A percentile compares a stretch with the other conserved stretches of the same genome.
Evolutionary conservation across 1,140 invertebrate species (phyloP).

Genomic region (Drosophila lini): DNA sequence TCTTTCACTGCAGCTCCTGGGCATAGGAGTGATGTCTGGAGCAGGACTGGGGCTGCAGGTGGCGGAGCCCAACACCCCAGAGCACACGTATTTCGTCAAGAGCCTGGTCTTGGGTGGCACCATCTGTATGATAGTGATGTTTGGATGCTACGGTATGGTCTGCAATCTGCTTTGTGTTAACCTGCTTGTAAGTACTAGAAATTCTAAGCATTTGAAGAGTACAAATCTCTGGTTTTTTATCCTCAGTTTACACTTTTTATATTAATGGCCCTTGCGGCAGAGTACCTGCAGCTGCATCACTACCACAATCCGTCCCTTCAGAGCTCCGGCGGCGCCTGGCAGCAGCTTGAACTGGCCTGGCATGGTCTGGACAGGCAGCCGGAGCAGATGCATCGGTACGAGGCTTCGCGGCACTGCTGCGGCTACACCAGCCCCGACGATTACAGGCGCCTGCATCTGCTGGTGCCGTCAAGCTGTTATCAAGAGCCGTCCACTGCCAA

Average conservation of each 20-base stretch:
- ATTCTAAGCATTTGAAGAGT: background rate
- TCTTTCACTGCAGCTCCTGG: slow-evolving; percentile 56
- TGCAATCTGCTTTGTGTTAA: slow-evolving; percentile 71
- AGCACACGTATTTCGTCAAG: slow-evolving; percentile 77
- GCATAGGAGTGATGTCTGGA: slow-evolving; percentile 63
- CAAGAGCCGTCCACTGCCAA: slow-evolving; percentile 48
- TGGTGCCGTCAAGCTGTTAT: slow-evolving; percentile 77
- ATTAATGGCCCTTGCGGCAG: slow-evolving; percentile 61
- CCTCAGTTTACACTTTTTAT: slow-evolving; percentile 69
- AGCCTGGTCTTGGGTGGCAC: slow-evolving; percentile 72
- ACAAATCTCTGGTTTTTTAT: background rate
- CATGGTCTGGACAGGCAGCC: slow-evolving; percentile 53
- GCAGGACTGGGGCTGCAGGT: slow-evolving; percentile 67
- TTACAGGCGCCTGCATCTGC: slow-evolving; percentile 61
- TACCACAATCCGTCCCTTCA: slow-evolving; percentile 60
- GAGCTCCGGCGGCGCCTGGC: slow-evolving; percentile 42
- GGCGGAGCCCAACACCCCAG: slow-evolving; percentile 69
- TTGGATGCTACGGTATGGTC: slow-evolving; percentile 76
- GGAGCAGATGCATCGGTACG: slow-evolving; percentile 55
- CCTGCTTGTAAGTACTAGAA: slow-evolving; percentile 55
- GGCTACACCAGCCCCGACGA: slow-evolving; percentile 64
- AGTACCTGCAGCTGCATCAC: slow-evolving; percentile 75
- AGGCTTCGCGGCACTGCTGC: slow-evolving; percentile 62
- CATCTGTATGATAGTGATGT: slow-evolving; percentile 74
- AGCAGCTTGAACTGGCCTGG: slow-evolving; percentile 73